Conservation (phyloP, 2,888 invertebrate species). For the Cataglyphis cursor region DNA sequence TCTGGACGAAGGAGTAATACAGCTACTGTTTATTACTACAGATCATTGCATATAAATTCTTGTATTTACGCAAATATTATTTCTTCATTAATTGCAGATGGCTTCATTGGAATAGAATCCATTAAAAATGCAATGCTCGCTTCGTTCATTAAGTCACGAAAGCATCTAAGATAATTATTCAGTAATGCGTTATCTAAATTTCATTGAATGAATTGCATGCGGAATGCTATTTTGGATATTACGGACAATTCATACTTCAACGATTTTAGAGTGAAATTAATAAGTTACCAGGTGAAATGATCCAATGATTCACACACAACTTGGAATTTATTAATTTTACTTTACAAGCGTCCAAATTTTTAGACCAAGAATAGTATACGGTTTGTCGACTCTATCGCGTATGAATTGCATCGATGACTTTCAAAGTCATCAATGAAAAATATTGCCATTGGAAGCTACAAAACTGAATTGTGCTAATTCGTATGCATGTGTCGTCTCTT, state of each 20-base stretch:
- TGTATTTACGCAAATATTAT: neutral
- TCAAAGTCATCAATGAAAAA: constrained; percentile 6
- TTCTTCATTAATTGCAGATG: neutral
- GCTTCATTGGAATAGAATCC: constrained; percentile 24
- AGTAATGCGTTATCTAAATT: constrained; percentile 44
- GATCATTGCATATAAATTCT: constrained; percentile 8
- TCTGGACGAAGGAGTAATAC: neutral
- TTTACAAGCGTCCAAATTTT: neutral
- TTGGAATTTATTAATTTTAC: constrained; percentile 19
- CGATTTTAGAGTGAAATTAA: neutral
- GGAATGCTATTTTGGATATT: constrained; percentile 66
- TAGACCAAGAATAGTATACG: neutral
- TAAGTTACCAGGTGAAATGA: neutral
- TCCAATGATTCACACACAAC: neutral
- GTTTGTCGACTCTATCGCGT: neutral
- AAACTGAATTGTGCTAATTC: constrained; percentile 41
- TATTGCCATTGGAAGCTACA: constrained; percentile 1
- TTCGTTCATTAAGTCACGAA: constrained; percentile 56
- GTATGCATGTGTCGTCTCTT: constrained; percentile 77
- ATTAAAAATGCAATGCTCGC: constrained; percentile 53
- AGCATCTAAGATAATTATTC: constrained; percentile 51
- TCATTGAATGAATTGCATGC: constrained; percentile 73
- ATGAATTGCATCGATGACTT: neutral
- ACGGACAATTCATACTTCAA: neutral
- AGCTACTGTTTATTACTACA: neutral